Evolutionary conservation across 53 echinoderm and acorn worm species (phyloP), one percentile per base, ranked within the genome.

Genomic region (Echinometra lucunter): DNA sequence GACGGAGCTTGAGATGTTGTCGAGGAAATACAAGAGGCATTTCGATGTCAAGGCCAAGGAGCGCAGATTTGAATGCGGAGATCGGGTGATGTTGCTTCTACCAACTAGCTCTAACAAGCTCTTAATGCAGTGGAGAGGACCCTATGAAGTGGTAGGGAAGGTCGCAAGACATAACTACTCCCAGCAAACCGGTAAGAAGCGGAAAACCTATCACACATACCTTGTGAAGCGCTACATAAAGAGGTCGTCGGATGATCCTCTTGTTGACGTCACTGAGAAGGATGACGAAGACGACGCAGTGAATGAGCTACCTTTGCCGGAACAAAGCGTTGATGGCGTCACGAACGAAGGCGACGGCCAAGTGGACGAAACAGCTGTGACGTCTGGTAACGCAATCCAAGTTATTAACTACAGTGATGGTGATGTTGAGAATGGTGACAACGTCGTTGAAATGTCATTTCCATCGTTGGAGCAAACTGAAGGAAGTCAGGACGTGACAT

Each of bases 191-290:
- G 60, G 40, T 6, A 45, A 37, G 21, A 95, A 95, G 44, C 40
- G 42, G 67, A 94, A 94, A 23, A 96, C 94, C 0, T 95, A 63
- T n/a, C 95, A 96, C 82, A 94, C 94, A 13, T 94, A 96, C 21
- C 70, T 95, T 35, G 21, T 95, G 28, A 96, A 96, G 66, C 28
- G 56, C 67, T 96, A 96, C 25, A 44, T 94, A 2, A 45, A 45
- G 53, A 85, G 85, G 34, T 17, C 21, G 32, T n/a, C n/a, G n/a
- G n/a, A n/a, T n/a, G n/a, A n/a, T n/a, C n/a, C n/a, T n/a, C n/a
- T n/a, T n/a, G n/a, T n/a, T n/a, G n/a, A n/a, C n/a, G n/a, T n/a
- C n/a, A n/a, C n/a, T n/a, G 49, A 47, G 49, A 47, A 9, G 49
- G 75, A 75, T 38, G 16, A 75, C 12, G 40, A 38, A 11, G 75